These are phyloP conservation scores for Magallana gigas DNA, from an alignment of 1,140 invertebrate species.

Conservation along the genomic window DNA sequence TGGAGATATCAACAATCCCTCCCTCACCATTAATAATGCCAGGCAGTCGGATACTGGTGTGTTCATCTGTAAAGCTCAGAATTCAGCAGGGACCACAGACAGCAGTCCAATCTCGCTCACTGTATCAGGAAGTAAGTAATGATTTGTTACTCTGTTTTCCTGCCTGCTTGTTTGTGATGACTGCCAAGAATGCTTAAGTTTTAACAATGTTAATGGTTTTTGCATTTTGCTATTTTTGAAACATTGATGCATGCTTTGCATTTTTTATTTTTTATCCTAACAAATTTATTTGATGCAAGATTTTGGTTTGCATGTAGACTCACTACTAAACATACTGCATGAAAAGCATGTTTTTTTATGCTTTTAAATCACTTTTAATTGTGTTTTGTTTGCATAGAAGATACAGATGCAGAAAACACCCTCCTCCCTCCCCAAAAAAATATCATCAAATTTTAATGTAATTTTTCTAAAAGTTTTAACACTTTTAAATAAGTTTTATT, in stretches of 20 bases:
- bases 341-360: too few species aligned
- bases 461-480: too few species aligned
- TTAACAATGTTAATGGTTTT: not conserved
- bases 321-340: too few species aligned
- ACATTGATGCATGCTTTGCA: not conserved
- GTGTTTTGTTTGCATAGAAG: too few species aligned
- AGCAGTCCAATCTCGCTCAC: slow-evolving; percentile 38
- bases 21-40: slow-evolving; percentile 43
- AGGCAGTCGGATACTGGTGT: slow-evolving; percentile 42
- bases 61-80: slow-evolving; percentile 52
- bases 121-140: slow-evolving; percentile 47
- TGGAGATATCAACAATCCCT: slow-evolving; percentile 36
- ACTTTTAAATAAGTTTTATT: too few species aligned
- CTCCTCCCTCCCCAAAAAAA: too few species aligned
- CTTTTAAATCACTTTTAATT: too few species aligned
- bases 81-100: slow-evolving; percentile 29
- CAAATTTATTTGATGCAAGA: too few species aligned
- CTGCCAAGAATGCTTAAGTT: not conserved
- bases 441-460: too few species aligned
- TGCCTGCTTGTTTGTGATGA: not conserved
- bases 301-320: too few species aligned
- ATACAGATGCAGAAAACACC: too few species aligned
- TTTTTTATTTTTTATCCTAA: too few species aligned
- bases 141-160: not conserved
- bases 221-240: not conserved